Evolutionary conservation across 1,140 invertebrate genomes (phyloP), one percentile per base, ranked within the genome.

Genomic region (Matsumurasca onukii): DNA sequence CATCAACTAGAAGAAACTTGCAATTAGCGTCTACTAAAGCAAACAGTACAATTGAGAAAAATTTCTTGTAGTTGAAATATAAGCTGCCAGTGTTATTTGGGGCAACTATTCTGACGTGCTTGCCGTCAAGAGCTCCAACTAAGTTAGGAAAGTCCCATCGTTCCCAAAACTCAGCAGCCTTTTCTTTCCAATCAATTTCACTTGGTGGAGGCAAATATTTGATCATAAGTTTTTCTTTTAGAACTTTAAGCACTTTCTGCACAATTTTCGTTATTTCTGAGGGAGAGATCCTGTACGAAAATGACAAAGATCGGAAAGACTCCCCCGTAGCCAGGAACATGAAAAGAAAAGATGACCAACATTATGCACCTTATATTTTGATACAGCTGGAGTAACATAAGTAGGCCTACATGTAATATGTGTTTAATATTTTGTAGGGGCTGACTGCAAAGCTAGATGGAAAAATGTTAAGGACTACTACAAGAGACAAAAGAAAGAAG

Each of bases 131-230:
- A n/a, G 74, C 74, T n/a, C 77, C 80, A 15, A 74, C n/a, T 69
- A 77, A 80, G 69, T 79, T 76, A 5, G 79, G 77, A 71, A 79
- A 78, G 63, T 82, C 75, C 78, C 79, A 81, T 25, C 61, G 70
- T 13, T 73, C 55, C 25, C 73, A 30, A 70, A 80, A 82, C 61
- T 71, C 30, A 30, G 62, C 52, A 45, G 67, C 71, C 51, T 69
- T 70, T 22, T 72, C 61, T 48, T 67, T 71, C 71, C 72, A 75
- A 55, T 68, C 61, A 48, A 72, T 61, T n/a, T 67, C 69, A 30
- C 73, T 66, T 69, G 71, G 34, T 17, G 73, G 65, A 61, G 22
- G n/a, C 34, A 27, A 20, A 12, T 20, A 27, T 17, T 9, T 31
- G 31, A 24, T n/a, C 3, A 24, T 9, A n/a, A 39, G 2, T 27